These are phyloP conservation scores for Isurus oxyrinchus DNA, from an alignment of 2,113 vertebrate genomes.

Conservation along the genomic window DNA sequence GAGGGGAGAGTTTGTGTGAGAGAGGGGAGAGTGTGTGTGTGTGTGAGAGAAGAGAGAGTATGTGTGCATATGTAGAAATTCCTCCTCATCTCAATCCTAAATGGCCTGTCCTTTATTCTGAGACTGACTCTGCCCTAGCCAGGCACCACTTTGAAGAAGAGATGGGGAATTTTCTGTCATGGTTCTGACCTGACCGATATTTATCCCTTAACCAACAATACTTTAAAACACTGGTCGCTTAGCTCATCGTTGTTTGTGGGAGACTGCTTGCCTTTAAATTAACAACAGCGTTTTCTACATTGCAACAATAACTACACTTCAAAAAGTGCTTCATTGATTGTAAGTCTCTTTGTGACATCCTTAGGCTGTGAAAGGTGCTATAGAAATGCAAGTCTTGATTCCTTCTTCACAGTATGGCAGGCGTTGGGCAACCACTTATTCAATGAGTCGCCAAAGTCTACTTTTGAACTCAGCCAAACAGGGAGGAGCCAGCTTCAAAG, in stretches of 20 bases:
- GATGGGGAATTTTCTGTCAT: background rate
- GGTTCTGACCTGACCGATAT: background rate
- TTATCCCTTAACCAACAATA: background rate
- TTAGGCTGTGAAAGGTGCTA: background rate
- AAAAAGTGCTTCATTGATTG: background rate
- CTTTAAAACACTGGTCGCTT: background rate
- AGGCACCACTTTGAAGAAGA: background rate
- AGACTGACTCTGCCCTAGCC: too few species aligned
- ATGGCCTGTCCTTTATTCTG: too few species aligned
- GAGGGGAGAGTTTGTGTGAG: too few species aligned
- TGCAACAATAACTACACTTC: background rate
- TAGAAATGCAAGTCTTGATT: background rate
- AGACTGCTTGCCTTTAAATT: background rate
- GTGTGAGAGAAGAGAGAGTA: too few species aligned
- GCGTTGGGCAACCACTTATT: background rate
- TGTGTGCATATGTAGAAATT: too few species aligned
- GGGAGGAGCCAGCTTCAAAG: background rate
- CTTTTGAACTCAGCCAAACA: background rate
- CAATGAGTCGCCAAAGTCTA: background rate
- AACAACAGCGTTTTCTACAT: background rate
- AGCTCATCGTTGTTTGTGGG: background rate
- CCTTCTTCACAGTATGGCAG: background rate
- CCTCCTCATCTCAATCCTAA: too few species aligned
- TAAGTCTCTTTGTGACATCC: background rate
- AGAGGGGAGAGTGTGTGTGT: too few species aligned